Conservation (phyloP, 1,140 invertebrate genomes). For the Danaus plexippus region DNA sequence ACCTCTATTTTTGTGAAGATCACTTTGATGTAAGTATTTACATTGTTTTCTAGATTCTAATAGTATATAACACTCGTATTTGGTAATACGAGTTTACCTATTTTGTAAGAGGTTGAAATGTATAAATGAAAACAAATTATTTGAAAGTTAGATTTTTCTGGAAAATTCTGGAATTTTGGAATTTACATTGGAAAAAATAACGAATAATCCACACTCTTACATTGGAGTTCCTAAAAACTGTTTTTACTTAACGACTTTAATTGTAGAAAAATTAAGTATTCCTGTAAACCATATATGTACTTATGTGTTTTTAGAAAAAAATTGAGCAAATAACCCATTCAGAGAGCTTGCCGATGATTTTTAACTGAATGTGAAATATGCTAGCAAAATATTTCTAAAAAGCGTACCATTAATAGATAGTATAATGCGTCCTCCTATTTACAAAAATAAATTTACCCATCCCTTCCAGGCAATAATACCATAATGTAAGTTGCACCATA, state of each 20-base stretch:
- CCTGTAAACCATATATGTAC: not conserved
- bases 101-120: no score
- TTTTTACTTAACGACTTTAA: slow-evolving; percentile 20
- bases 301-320: slow-evolving; percentile 1
- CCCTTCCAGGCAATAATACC: no score
- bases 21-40: no score
- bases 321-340: not conserved
- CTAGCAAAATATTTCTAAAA: slow-evolving; percentile 5
- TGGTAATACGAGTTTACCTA: no score
- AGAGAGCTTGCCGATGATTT: slow-evolving; percentile 3
- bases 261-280: slow-evolving; percentile 12
- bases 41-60: no score
- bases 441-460: no score
- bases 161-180: no score
- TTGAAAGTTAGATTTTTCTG: no score
- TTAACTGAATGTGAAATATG: not conserved
- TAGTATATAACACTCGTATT: no score
- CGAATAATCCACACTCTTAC: slow-evolving; percentile 17
- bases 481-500: no score
- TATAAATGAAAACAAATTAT: no score
- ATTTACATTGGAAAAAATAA: slow-evolving; percentile 21
- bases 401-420: slow-evolving; percentile 1
- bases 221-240: slow-evolving; percentile 18
- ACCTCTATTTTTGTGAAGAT: no score
- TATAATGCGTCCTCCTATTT: slow-evolving; percentile 1